Base-by-base conservation (phyloP, 2,888 invertebrate genomes). In the Odontocerum albicorne region DNA sequence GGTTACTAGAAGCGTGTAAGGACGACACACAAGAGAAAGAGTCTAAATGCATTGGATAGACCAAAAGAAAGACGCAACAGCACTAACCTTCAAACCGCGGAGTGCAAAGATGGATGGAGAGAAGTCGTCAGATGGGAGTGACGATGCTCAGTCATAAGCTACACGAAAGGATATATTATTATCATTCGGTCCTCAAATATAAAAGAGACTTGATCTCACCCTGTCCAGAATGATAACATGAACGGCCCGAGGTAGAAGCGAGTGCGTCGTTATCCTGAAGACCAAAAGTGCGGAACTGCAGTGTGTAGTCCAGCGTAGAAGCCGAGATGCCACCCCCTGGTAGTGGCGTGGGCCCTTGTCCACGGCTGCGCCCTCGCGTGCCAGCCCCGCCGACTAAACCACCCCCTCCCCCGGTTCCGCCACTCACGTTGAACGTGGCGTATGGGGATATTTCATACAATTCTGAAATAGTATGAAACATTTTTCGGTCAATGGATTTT, bases 361-460 rank as follows among this genome's bases (percentile, higher is more conserved):
- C 17, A 2, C 22, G 39, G 12, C 20, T 19, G 3, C 19, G 27
- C 12, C 21, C 17, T 13, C 44, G 32, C 2, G 33, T 10, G n/a
- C n/a, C n/a, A 12, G 31, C 19, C 6, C 20, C n/a, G 2, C 31
- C 17, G 4, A 17, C 32, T 13, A 7, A 20, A 0, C 16, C 22
- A 8, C 10, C 36, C 1, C 39, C 32, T 13, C 16, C 12, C 6
- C 2, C n/a, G 12, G 46, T 16, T 4, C 49, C 55, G 8, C 32
- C 44, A 1, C 38, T 43, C 32, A 52, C 52, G 17, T 39, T 52
- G 49, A 61, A 61, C 8, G 61, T 61, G 7, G 61, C 61, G 38
- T 61, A 61, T 22, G 61, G 61, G 35, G 59, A 59, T 4, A 61
- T 61, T 33, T 61, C 61, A 15, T 60, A 60, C 47, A 57, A 33